Base-by-base conservation (phyloP, 2,113 vertebrate species). In the Myotis brandtii region DNA sequence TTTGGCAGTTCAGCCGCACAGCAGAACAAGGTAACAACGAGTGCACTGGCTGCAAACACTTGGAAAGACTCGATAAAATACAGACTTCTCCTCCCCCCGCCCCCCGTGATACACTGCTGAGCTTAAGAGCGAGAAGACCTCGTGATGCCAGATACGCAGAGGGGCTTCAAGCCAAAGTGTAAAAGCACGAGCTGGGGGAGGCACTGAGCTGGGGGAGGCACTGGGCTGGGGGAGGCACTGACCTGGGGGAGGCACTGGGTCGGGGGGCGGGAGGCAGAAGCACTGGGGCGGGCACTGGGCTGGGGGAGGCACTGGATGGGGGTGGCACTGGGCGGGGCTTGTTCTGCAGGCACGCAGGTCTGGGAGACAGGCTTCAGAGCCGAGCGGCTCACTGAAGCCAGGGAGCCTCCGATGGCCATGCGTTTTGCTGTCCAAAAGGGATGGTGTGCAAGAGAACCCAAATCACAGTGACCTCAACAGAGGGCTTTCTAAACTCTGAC, bases 381-480 rank as follows among this genome's bases (percentile, higher is more conserved):
- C 0, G 5, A 12, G 16, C 50, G 30, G 54, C 54, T 64, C 66
- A 9, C 25, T 1, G 32, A 66, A n/a, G 56, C 56, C 69, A 1
- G 56, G 69, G 82, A 43, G 4, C 3, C 0, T 6, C 50, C 18
- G 0, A 20, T 0, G 30, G 40, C 40, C 25, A 0, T 5, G 32
- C 0, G 9, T 4, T 1, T 32, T 5, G n/a, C 23, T 3, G 0
- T 54, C 12, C 30, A 5, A 0, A 9, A 64, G 27, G 43, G 43
- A n/a, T 5, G 16, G 34, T 1, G 5, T 6, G 21, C 17, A 20
- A 2, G 30, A 14, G 64, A 9, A 37, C 2, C 0, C 1, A 3
- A 2, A 0, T 52, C 66, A 1, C 13, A 34, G 32, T 1, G 40
- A 52, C 17, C 4, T 2, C 34, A 0, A 9, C 82, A 0, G 0